phyloP scores from a whole-genome alignment of 2,888 invertebrate species.

The Lasioglossum malachurum region DNA sequence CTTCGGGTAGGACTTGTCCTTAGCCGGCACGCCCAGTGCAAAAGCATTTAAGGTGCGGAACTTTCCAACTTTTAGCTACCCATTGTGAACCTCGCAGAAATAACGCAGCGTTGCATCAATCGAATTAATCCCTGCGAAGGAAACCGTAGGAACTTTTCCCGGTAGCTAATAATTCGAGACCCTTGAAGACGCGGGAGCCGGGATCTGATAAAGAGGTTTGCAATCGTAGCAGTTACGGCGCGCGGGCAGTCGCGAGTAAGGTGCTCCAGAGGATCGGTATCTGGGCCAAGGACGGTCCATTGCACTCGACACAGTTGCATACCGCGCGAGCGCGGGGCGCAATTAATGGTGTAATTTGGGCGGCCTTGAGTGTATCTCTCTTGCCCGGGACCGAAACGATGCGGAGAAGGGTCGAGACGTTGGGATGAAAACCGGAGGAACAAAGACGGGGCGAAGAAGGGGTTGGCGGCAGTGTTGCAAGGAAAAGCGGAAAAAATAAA shows the following conservation, averaged over 20 bases:
- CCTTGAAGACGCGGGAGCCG: background rate
- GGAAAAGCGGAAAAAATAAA: conserved; percentile 48
- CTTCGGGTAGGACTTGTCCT: too few species aligned
- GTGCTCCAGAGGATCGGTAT: conserved; percentile 63
- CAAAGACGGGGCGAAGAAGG: conserved; percentile 11
- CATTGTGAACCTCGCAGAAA: too few species aligned
- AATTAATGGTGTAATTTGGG: conserved; percentile 76
- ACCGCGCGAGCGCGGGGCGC: conserved; percentile 56
- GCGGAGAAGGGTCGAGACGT: conserved; percentile 8
- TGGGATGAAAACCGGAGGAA: background rate
- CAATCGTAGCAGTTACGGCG: conserved; percentile 7
- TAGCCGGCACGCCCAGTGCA: too few species aligned
- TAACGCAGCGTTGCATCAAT: too few species aligned
- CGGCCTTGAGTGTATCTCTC: conserved; percentile 61
- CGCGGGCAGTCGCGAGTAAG: conserved; percentile 33
- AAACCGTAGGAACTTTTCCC: too few species aligned
- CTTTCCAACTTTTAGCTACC: too few species aligned
- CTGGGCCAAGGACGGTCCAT: conserved; percentile 74
- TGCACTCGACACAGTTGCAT: conserved; percentile 72
- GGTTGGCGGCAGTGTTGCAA: background rate
- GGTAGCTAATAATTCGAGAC: background rate
- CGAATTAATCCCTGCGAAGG: too few species aligned
- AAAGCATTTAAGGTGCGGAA: too few species aligned
- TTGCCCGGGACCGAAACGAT: conserved; percentile 52
- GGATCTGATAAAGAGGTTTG: background rate